Evolutionary conservation across 1,140 invertebrate species (phyloP).

Genomic region (Neoseiulus cucumeris): DNA sequence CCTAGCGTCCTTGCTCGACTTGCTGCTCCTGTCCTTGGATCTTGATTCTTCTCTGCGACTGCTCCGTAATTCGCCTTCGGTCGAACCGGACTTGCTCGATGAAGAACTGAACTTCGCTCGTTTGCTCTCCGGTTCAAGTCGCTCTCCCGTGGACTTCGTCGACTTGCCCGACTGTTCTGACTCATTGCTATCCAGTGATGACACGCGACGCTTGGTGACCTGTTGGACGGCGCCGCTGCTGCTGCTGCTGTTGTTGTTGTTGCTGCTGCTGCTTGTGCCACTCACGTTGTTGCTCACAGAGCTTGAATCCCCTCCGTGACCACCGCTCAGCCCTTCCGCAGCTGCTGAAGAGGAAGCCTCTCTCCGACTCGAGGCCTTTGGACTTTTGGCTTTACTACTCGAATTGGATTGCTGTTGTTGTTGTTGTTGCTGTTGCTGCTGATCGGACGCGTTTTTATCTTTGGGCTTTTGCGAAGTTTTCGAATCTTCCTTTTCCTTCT

Average conservation of each 20-base stretch:
- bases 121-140: slow-evolving; percentile 41
- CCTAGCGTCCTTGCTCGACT: slow-evolving; percentile 13
- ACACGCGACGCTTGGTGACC: slow-evolving; percentile 39
- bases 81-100: slow-evolving; percentile 16
- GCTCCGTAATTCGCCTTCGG: slow-evolving; percentile 17
- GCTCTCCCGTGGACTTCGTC: slow-evolving; percentile 10
- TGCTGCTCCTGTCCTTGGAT: slow-evolving; percentile 21
- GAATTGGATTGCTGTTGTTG: no score
- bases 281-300: no score
- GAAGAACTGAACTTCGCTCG: slow-evolving; percentile 36
- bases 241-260: no score
- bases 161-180: slow-evolving; percentile 22
- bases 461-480: no score
- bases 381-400: not conserved
- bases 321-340: no score
- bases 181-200: slow-evolving; percentile 48
- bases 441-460: no score
- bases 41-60: slow-evolving; percentile 14
- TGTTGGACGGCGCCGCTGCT: not conserved
- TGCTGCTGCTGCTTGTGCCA: no score
- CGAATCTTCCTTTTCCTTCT: no score
- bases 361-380: slow-evolving; percentile 2
- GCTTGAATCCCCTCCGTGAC: no score
- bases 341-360: not conserved
- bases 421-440: no score